Evolutionary conservation across 1,140 invertebrate species (phyloP), one percentile per base, ranked within the genome.

Genomic region (Cephus cinctus): DNA sequence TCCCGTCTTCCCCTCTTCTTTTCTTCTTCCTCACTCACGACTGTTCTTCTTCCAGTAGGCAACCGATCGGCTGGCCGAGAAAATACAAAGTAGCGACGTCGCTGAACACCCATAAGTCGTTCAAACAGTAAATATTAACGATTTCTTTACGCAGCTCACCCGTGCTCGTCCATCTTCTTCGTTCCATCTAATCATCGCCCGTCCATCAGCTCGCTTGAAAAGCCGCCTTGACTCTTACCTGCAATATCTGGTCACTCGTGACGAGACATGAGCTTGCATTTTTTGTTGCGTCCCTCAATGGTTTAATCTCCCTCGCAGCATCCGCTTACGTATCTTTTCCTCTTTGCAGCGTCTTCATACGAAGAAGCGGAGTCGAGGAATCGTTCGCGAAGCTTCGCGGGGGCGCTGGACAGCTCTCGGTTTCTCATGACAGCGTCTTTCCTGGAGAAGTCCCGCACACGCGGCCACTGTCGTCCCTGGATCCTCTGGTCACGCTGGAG

Each of bases 361-460:
- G 65, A 39, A 59, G 65, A 45, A 52, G 54, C 43, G 27, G 59
- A 18, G 19, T 59, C 19, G 72, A 73, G 8, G 71, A 76, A 8
- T 65, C 65, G 1, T 67, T 70, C 38, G 61, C 56, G 4, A 73
- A 75, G 23, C 55, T 75, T 11, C 65, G 71, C 12, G 58, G 61
- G 35, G 66, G 65, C 14, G 53, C 61, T 16, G 69, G 63, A 27
- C 74, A 75, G 59, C 75, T 89, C 44, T 88, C 86, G 39, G 83
- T 88, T 51, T 89, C 86, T 3, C 86, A 89, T 67, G 87, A 89
- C 75, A 88, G 86, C 44, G 86, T 89, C 56, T 89, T 89, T 75
- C 84, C 82, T 1, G 82, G 81, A 41, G 83, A 85, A 49, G 73
- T 71, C 14, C 67, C 71, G 21, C 65, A 73, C 30, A 70, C 69